Base-by-base conservation (phyloP, 2,797 vertebrate genomes). In the Craterocephalus amniculus region DNA sequence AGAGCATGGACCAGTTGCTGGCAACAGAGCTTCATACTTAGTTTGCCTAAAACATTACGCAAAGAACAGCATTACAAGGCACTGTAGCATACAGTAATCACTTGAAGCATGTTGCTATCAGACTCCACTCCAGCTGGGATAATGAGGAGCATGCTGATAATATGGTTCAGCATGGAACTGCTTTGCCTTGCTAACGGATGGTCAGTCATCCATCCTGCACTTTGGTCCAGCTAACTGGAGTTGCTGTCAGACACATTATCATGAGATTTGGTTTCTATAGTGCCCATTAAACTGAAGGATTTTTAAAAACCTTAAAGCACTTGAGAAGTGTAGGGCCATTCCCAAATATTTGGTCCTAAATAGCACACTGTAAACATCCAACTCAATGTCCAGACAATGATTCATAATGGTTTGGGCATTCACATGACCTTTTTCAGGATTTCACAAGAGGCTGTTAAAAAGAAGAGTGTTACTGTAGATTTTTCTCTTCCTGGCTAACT, bases 61-160 rank as follows among this genome's bases (percentile, higher is more conserved):
- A 85, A 88, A 91, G 71, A 71, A 83, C 74, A 81, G 72, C 73
- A 89, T 87, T 63, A 83, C 79, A 77, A 80, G 60, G 80, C 84
- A 90, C 49, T 86, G 86, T 80, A 78, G 58, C 87, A 74, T 81
- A 52, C 69, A 49, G 79, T 90, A 79, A 89, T 86, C 84, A 87
- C 79, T 31, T 64, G 83, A 86, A 72, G 85, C 76, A 73, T 76
- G 72, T 35, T 63, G 77, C 82, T 85, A 79, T 86, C 86, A 86
- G 72, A 80, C 77, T 70, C 55, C 9, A 38, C 78, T 78, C 84
- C 76, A 74, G 87, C 82, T 86, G 86, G 81, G 78, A 84, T 89
- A 89, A 89, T 85, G 86, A 89, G 86, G 76, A 66, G 40, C 63
- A 54, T 55, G 75, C 59, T 69, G 74, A 59, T 83, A 32, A 57